Evolutionary conservation across 2,888 invertebrate genomes (phyloP).

Genomic region (Tethea ocularis): DNA sequence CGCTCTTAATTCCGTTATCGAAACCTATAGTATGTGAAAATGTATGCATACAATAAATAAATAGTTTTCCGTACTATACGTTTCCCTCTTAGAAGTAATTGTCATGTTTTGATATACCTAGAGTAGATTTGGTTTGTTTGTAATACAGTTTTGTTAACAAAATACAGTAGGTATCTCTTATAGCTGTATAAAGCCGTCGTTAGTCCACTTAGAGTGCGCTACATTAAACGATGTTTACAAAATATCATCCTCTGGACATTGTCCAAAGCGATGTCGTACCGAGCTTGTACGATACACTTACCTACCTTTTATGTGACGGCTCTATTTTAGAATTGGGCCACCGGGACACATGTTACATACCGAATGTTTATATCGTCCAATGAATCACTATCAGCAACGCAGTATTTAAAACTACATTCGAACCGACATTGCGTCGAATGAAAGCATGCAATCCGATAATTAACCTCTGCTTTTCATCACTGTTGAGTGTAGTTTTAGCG

Average conservation of each 20-base stretch:
- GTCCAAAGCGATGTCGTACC: conserved; percentile 74
- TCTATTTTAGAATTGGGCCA: conserved; percentile 73
- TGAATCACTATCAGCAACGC: conserved; percentile 46
- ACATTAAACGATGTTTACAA: conserved; percentile 75
- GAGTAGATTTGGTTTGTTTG: conserved; percentile 54
- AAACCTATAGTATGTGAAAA: conserved; percentile 43
- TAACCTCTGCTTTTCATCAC: conserved; percentile 52
- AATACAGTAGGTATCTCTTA: conserved; percentile 45
- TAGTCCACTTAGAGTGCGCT: conserved; percentile 62
- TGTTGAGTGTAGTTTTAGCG: conserved; percentile 23
- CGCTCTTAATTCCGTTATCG: conserved; percentile 56
- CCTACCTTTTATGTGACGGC: conserved; percentile 70
- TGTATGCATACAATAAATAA: conserved; percentile 8
- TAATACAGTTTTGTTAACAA: conserved; percentile 39
- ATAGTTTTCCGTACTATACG: conserved; percentile 25
- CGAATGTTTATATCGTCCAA: conserved; percentile 52
- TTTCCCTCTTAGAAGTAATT: conserved; percentile 40
- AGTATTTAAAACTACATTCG: conserved; percentile 40
- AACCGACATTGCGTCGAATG: conserved; percentile 41
- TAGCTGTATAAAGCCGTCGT: conserved; percentile 52
- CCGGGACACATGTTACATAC: conserved; percentile 59
- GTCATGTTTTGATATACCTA: conserved; percentile 44
- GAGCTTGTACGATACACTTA: conserved; percentile 60
- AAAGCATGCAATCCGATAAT: conserved; percentile 63
- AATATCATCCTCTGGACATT: conserved; percentile 73